Base-by-base conservation (phyloP, 2,113 vertebrate genomes). In the Limanda limanda region DNA sequence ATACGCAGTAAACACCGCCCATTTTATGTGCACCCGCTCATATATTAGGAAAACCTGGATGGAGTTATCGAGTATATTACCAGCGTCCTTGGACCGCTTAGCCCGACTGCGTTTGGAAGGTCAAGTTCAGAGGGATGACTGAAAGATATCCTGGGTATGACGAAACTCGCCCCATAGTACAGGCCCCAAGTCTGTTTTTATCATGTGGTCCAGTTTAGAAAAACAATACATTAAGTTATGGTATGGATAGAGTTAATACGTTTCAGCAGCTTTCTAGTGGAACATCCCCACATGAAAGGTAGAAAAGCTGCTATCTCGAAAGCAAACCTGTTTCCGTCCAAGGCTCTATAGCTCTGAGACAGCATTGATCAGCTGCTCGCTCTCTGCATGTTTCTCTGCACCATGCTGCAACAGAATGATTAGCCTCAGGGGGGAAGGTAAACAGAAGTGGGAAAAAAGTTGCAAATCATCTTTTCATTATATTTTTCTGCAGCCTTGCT, bases 391-490 rank as follows among this genome's bases (percentile, higher is more conserved):
- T 88, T 81, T 89, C 76, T 60, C 78, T 55, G 17, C 47, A 48
- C 82, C 79, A 73, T 70, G 68, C 68, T 60, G 78, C 66, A 80
- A 71, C 71, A 65, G 71, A 79, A 83, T 84, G 51, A 86, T 83
- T 79, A 67, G 76, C 90, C 90, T 86, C 71, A 12, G 68, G 90
- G 54, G 70, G 54, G 37, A 70, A 83, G 79, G 81, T 76, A 86
- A 92, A 89, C 75, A 86, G 64, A 35, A 78, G 67, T 17, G 27
- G 31, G 24, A 27, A 48, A 74, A 85, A 91, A 89, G 83, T 83
- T 86, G 80, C 82, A 86, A 86, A 92, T 91, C 81, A 85, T 84
- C 74, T 68, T 81, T 83, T 88, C 85, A 78, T 88, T 69, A 59
- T 68, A 51, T 78, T 81, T 72, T 79, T 82, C 48, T 81, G 37